Base-by-base conservation (phyloP, 2,113 vertebrate genomes). In the Helogale parvula region DNA sequence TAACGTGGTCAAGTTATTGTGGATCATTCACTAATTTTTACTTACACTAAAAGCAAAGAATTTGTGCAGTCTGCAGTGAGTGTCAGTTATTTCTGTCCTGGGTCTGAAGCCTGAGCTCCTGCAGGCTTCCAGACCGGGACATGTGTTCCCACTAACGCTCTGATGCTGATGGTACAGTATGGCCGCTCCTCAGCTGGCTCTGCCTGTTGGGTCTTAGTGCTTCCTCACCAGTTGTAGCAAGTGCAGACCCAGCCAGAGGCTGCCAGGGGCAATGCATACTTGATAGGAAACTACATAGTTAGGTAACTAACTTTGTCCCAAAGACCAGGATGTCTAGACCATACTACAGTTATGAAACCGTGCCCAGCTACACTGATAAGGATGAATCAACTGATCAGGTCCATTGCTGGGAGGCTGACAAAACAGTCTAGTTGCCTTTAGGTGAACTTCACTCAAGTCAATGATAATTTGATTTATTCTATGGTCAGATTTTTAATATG, bases 11-110 rank as follows among this genome's bases (percentile, higher is more conserved):
- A 88, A 97, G 27, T 84, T 77, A 88, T 68, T 93, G 92, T 15
- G 90, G 88, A 97, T 93, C 95, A 94, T 98, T 98, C 98, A 98
- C 31, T 97, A 91, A 96, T 97, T 98, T 99, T 96, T 98, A 97
- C 94, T 98, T 96, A 47, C 33, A 85, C 97, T 96, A 21, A 93
- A 95, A 97, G 94, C 85, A 97, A 89, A 96, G 96, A 94, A 19
- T 96, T 85, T 21, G 6, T 79, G 1, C 96, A 98, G 93, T 98
- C 98, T 98, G 65, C 92, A 93, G 29, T 96, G 97, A 93, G 85
- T 71, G 50, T 96, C 63, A 54, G 27, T 94, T 93, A 71, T 97
- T 97, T 82, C 41, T 6, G 5, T 47, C 92, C n/a, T 84, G 16
- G 19, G 23, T 79, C 69, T 66, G 12, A 14, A 90, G n/a, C 23